These are phyloP conservation scores for Syritta pipiens DNA, from an alignment of 2,888 invertebrate genomes.

Conservation along the genomic window DNA sequence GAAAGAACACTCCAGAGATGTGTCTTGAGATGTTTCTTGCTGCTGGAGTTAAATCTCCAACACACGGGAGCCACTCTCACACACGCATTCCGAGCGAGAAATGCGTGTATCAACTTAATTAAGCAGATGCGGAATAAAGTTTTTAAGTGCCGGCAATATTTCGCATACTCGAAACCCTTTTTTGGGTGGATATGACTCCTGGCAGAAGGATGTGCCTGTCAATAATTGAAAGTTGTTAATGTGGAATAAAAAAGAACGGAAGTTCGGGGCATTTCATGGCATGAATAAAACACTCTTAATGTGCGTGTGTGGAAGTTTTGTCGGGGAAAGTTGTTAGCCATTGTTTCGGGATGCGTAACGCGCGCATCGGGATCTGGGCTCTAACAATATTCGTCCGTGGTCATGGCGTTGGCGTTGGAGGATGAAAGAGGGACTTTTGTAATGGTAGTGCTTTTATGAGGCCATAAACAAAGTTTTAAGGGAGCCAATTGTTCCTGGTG, in stretches of 20 bases:
- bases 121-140: conserved; percentile 58
- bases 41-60: conserved; percentile 3
- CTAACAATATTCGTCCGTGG: no score
- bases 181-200: conserved; percentile 14
- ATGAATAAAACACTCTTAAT: conserved; percentile 2
- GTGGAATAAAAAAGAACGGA: conserved; percentile 46
- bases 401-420: no score
- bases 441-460: no score
- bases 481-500: no score
- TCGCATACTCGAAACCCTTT: conserved; percentile 18
- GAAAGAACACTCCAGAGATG: no score
- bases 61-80: neutral
- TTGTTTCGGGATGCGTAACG: no score
- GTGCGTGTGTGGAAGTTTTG: neutral
- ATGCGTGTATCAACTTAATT: conserved; percentile 60
- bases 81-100: conserved; percentile 16
- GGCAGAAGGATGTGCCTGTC: conserved; percentile 40
- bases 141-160: conserved; percentile 58
- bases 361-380: no score
- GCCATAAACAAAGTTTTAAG: no score
- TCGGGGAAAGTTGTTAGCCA: no score
- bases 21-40: conserved; percentile 40
- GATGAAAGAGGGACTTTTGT: no score
- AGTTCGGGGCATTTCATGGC: conserved; percentile 32
- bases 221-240: conserved; percentile 59